Evolutionary conservation across 2,113 vertebrate genomes (phyloP), one percentile per base, ranked within the genome.

Genomic region (Aldabrachelys gigantea): DNA sequence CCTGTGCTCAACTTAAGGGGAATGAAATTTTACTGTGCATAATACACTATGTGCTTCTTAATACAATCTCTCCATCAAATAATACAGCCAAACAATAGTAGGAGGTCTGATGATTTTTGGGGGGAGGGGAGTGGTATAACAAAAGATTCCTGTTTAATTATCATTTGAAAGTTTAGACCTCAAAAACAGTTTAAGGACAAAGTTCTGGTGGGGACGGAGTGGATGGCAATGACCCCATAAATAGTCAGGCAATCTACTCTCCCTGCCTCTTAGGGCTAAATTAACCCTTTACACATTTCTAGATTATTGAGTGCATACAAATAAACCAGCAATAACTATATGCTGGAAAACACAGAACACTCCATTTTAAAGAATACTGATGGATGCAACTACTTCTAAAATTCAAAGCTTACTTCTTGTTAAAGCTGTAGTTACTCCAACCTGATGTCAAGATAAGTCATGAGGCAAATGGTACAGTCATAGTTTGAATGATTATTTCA

Each of bases 401-500:
- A 89, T 80, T 65, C 79, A 92, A 92, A 92, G 72, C 76, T 78
- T 54, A 92, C 16, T 87, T 87, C 83, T 72, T 89, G 35, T 86
- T 85, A 84, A 89, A 75, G 50, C 57, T 89, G 44, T 85, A 89
- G 85, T 89, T 93, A 80, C 81, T n/a, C 25, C 80, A 88, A 86
- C 88, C 72, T 84, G 12, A 44, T 86, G 82, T 87, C 82, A 86
- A 31, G 83, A 82, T 65, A 80, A 84, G 75, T 93, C 79, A 82
- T 78, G 52, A 54, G 21, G 41, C 89, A 93, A 75, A 82, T 82
- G 50, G 52, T 29, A 11, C 72, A 89, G 24, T 53, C 47, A 54
- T 49, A 57, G 82, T 29, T 53, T 79, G 22, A 24, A 29, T 47
- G 47, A 59, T 14, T n/a, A 92, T 25, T 52, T 89, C 4, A 80